Evolutionary conservation across 2,797 vertebrate genomes (phyloP).

Genomic region (Notamacropus eugenii): DNA sequence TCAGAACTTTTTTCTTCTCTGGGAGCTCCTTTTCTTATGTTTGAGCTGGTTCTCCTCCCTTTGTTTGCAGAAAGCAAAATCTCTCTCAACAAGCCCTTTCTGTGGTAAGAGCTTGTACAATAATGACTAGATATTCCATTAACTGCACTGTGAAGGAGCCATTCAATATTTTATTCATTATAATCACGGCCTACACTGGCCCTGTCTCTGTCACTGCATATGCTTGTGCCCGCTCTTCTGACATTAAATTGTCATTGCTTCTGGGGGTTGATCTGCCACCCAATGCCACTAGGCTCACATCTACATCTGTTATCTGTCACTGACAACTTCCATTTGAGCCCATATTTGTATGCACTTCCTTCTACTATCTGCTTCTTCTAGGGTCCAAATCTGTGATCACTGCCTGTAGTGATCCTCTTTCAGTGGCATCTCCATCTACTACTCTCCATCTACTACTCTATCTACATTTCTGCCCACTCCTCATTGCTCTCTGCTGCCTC

Average conservation of each 20-base stretch:
- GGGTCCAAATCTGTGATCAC: too few species aligned
- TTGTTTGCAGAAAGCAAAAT: not conserved
- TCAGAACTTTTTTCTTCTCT: not conserved
- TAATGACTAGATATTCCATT: too few species aligned
- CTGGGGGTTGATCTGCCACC: not conserved
- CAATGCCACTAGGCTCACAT: not conserved
- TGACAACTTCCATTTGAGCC: not conserved
- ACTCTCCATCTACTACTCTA: too few species aligned
- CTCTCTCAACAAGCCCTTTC: not conserved
- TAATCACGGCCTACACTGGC: not conserved
- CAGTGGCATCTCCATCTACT: too few species aligned
- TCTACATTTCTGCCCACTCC: too few species aligned
- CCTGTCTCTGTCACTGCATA: not conserved
- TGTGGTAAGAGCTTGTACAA: not conserved
- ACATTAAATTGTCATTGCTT: too few species aligned
- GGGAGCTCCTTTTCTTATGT: not conserved
- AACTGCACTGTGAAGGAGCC: too few species aligned
- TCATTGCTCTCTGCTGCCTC: not conserved
- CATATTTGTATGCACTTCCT: not conserved
- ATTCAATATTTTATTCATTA: not conserved
- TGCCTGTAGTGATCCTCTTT: too few species aligned
- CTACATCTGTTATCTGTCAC: not conserved
- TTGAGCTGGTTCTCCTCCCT: not conserved
- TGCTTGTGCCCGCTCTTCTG: not conserved
- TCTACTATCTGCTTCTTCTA: not conserved